phyloP scores from a whole-genome alignment of 2,888 invertebrate species.

The Acronicta alni region DNA sequence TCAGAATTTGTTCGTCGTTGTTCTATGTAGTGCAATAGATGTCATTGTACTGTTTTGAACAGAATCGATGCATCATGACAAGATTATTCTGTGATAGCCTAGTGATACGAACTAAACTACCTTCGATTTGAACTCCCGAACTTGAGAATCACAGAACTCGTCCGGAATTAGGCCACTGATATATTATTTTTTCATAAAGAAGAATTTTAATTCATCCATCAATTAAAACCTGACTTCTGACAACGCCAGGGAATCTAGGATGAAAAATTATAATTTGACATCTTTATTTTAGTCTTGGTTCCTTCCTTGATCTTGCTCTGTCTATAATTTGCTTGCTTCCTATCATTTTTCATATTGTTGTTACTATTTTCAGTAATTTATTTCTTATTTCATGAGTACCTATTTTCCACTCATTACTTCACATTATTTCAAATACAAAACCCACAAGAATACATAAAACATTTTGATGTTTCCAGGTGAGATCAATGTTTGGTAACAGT shows the following conservation, averaged over 20 bases:
- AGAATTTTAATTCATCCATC: no score
- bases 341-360: conserved; percentile 14
- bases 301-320: conserved; percentile 38
- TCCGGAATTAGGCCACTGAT: no score
- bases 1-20: no score
- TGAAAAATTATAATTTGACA: no score
- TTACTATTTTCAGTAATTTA: conserved; percentile 1
- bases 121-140: no score
- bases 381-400: background rate
- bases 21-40: no score
- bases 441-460: conserved; percentile 33
- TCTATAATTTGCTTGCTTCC: conserved; percentile 2
- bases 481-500: conserved; percentile 89
- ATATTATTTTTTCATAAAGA: no score
- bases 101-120: no score
- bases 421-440: conserved; percentile 5
- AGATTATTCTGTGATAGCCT: no score
- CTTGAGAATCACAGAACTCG: no score
- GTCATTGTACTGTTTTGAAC: background rate
- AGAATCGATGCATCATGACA: background rate
- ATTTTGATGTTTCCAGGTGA: conserved; percentile 82
- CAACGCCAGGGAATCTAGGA: no score
- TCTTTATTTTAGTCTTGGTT: conserved; percentile 33
- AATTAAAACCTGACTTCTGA: no score
- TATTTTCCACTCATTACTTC: conserved; percentile 4